A percentile compares a stretch with the other conserved stretches of the same genome.
These are phyloP conservation scores for Anarsia innoxiella DNA, from an alignment of 2,888 invertebrate species.

Conservation along the genomic window DNA sequence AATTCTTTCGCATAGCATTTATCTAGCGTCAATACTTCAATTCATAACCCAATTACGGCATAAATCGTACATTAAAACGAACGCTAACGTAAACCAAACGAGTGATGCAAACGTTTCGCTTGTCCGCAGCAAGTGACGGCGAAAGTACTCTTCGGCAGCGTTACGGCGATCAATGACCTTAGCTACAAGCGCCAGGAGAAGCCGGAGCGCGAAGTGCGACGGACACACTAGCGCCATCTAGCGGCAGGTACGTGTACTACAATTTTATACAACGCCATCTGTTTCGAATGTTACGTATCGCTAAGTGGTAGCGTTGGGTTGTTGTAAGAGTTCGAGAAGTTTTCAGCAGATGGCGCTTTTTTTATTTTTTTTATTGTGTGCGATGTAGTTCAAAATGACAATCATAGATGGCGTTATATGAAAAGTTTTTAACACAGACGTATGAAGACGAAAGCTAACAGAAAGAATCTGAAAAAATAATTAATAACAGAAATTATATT, in stretches of 20 bases:
- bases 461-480: no score
- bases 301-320: background rate
- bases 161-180: conserved; percentile 82
- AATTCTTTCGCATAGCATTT: no score
- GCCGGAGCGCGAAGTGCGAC: conserved; percentile 77
- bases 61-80: no score
- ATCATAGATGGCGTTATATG: no score
- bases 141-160: conserved; percentile 83
- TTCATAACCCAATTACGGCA: no score
- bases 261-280: background rate
- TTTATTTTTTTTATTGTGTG: conserved; percentile 26
- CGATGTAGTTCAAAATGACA: conserved; percentile 46
- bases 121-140: conserved; percentile 77
- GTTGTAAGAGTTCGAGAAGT: conserved; percentile 1
- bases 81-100: conserved; percentile 3
- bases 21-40: no score
- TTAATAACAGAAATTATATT: background rate
- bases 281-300: background rate
- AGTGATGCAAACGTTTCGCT: conserved; percentile 9
- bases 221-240: conserved; percentile 68
- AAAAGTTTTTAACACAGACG: no score
- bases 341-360: conserved; percentile 22
- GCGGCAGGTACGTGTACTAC: conserved; percentile 23
- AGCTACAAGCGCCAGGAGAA: conserved; percentile 78
- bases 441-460: no score